Base-by-base conservation (phyloP, 2,888 invertebrate species). In the Acronicta aceris region DNA sequence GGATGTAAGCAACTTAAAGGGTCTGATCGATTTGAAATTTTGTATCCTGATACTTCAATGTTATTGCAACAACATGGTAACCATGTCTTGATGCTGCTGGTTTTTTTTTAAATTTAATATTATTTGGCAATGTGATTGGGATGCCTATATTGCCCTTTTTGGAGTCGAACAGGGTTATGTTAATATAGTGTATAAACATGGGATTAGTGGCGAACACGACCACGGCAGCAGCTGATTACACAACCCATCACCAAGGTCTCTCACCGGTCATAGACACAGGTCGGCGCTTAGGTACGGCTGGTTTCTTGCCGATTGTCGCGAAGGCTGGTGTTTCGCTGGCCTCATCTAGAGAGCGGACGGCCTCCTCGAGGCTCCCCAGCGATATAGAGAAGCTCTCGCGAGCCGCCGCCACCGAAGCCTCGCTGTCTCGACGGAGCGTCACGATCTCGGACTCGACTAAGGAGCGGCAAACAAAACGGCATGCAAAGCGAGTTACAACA, bases 241-340 rank as follows among this genome's bases (percentile, higher is more conserved):
- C 2, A 12, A 7, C 33, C 33, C 33, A 33, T 8, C 13, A 55
- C 49, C 51, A 5, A 1, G 13, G 5, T 27, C 38, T n/a, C 90
- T 90, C 85, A 96, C 96, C 96, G 86, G 95, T 92, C 95, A 96
- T 96, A 56, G 96, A 96, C 36, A 96, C 85, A 9, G 96, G 96
- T 63, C 96, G 87, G 61, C 95, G 89, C 75, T 96, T 95, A 0
- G 95, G 95, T 69, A 95, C 93, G 5, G 94, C 93, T 0, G 95
- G 93, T 65, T 94, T 94, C 83, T 93, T 95, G 60, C 91, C 92
- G 43, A 95, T 86, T 0, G 95, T 95, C 0, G 95, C 95, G 73
- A 91, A 95, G 0, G 92, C 71, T 0, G 93, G 93, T 0, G 88
- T 76, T 41, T 94, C 93, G 48, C 84, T 83, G 1, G 92, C 89